Conservation (phyloP, 2,888 invertebrate species). For the Imbricaverruca yamaguchii region DNA sequence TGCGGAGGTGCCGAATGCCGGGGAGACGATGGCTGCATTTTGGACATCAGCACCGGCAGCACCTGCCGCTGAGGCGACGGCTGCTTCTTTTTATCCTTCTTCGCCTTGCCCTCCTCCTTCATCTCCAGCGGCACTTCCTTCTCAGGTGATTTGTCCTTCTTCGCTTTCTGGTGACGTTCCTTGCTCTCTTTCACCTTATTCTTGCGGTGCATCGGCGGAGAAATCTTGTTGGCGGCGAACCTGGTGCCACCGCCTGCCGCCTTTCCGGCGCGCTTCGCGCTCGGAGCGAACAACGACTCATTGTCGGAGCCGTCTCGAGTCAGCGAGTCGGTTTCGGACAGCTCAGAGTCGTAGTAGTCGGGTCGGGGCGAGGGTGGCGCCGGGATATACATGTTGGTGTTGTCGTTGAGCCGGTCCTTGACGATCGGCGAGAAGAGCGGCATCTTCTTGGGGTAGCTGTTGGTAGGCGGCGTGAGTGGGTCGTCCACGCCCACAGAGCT, state of each 20-base stretch:
- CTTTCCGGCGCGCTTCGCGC: neutral
- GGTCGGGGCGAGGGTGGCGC: conserved; percentile 34
- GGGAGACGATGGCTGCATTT: neutral
- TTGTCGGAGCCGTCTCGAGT: neutral
- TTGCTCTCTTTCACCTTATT: conserved; percentile 16
- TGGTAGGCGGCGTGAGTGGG: neutral
- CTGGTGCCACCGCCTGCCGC: neutral
- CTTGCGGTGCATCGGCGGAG: conserved; percentile 17
- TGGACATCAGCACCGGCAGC: neutral
- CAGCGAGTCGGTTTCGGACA: conserved; percentile 24
- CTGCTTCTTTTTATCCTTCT: neutral
- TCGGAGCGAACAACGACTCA: neutral
- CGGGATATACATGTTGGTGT: conserved; percentile 34
- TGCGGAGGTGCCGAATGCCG: neutral
- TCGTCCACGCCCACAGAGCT: neutral
- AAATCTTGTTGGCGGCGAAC: neutral
- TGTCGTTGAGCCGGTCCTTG: conserved; percentile 28
- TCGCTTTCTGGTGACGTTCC: neutral
- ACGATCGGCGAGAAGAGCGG: conserved; percentile 23
- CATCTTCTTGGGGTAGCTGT: conserved; percentile 20
- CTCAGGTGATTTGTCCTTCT: conserved; percentile 1
- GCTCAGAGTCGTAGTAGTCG: conserved; percentile 32
- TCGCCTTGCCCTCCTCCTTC: neutral
- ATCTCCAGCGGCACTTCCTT: neutral
- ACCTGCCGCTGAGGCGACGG: neutral